phyloP scores from a whole-genome alignment of 1,140 invertebrate species.

The Cyclina sinensis region DNA sequence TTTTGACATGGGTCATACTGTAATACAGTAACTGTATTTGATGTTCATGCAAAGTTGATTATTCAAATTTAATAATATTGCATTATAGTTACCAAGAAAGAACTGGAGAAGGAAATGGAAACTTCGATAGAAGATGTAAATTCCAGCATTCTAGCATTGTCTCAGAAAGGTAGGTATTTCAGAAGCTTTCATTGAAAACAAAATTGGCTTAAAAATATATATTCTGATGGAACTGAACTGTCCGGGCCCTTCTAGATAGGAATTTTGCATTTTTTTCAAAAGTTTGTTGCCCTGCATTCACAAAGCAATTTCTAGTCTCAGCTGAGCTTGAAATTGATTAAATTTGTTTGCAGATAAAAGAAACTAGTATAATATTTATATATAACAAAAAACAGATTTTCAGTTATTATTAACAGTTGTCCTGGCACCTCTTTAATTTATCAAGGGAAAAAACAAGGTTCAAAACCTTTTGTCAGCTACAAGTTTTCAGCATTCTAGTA shows the following conservation, averaged over 20 bases:
- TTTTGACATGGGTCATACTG: too few species aligned
- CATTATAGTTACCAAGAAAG: constrained; percentile 15
- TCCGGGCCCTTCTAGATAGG: neutral
- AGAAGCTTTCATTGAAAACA: neutral
- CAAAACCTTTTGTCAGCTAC: neutral
- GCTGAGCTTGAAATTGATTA: neutral
- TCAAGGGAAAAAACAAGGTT: neutral
- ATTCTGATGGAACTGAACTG: neutral
- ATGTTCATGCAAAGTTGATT: neutral
- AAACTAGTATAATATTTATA: too few species aligned
- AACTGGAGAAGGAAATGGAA: constrained; percentile 33
- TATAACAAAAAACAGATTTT: neutral
- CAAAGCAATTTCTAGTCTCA: neutral
- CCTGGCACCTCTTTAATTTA: neutral
- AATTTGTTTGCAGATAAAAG: neutral
- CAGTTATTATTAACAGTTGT: neutral
- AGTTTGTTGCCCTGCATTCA: neutral
- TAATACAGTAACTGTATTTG: too few species aligned
- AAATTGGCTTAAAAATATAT: neutral
- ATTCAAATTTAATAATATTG: neutral
- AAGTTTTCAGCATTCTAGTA: neutral
- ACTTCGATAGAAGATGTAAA: constrained; percentile 31
- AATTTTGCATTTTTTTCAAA: neutral
- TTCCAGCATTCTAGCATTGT: constrained; percentile 2
- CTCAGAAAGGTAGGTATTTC: constrained; percentile 16